Percentiles rank a stretch among this genome's conserved stretches.
Evolutionary conservation across 2,797 vertebrate species (phyloP).

Genomic region (Artibeus jamaicensis): DNA sequence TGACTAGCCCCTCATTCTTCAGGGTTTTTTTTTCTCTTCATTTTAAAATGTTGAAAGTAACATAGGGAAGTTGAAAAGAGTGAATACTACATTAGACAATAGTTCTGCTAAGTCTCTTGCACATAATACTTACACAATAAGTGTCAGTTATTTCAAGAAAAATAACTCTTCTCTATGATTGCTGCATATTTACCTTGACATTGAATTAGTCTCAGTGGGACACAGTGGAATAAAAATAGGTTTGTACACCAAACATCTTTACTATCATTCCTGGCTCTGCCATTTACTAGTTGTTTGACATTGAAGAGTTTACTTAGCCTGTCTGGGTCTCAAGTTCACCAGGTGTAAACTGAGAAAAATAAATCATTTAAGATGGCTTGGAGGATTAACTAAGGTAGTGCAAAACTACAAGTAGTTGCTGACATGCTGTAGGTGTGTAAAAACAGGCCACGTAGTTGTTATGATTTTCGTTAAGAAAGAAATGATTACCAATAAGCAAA

Average conservation of each 20-base stretch:
- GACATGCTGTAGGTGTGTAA: background rate
- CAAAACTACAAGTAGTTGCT: background rate
- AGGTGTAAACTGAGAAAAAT: background rate
- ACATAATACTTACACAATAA: background rate
- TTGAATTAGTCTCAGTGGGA: background rate
- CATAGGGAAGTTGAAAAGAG: background rate
- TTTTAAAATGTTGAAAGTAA: background rate
- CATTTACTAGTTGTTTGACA: background rate
- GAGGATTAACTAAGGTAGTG: background rate
- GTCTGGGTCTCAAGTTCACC: background rate
- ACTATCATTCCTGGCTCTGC: background rate
- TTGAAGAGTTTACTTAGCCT: background rate
- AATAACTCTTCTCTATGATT: background rate
- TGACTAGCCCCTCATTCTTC: background rate
- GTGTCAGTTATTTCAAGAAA: background rate
- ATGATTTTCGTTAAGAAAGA: background rate
- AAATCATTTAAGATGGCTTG: background rate
- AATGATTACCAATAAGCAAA: background rate
- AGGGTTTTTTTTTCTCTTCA: no score
- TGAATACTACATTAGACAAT: background rate
- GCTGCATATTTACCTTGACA: background rate
- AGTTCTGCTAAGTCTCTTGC: background rate
- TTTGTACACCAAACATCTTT: background rate
- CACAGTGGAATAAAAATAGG: background rate
- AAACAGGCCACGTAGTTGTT: background rate